These are phyloP conservation scores for Dendrocincla tyrannina DNA, from an alignment of 2,797 vertebrate genomes.

Conservation along the genomic window DNA sequence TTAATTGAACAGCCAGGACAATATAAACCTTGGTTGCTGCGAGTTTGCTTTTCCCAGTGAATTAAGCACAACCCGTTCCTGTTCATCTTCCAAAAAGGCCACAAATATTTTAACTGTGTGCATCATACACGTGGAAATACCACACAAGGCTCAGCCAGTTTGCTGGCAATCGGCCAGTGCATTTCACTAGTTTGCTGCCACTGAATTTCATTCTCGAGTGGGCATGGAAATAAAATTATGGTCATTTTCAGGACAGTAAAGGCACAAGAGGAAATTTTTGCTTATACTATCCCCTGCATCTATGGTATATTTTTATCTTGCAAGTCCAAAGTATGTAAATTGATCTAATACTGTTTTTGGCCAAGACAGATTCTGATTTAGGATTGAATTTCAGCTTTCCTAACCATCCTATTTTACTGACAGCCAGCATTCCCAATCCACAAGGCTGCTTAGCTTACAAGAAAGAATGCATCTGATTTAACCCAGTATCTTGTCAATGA, in stretches of 20 bases:
- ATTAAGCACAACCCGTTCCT: background rate
- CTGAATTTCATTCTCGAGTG: background rate
- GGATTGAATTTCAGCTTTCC: background rate
- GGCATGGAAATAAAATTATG: background rate
- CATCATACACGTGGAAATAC: background rate
- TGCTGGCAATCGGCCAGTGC: background rate
- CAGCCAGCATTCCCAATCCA: background rate
- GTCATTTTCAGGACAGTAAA: background rate
- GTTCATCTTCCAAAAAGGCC: background rate
- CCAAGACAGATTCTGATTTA: background rate
- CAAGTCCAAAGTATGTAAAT: background rate
- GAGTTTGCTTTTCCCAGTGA: background rate
- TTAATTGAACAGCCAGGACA: background rate
- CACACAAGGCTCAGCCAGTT: background rate
- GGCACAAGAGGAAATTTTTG: background rate
- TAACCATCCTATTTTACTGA: background rate
- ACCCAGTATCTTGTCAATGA: background rate
- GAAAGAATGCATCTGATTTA: background rate
- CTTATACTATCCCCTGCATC: background rate
- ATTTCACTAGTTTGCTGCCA: background rate
- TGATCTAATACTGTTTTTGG: background rate
- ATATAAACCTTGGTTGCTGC: background rate
- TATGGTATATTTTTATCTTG: background rate
- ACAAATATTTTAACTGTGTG: background rate
- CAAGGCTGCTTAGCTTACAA: background rate